phyloP scores from a whole-genome alignment of 2,888 invertebrate species.

The Xylocampa areola region DNA sequence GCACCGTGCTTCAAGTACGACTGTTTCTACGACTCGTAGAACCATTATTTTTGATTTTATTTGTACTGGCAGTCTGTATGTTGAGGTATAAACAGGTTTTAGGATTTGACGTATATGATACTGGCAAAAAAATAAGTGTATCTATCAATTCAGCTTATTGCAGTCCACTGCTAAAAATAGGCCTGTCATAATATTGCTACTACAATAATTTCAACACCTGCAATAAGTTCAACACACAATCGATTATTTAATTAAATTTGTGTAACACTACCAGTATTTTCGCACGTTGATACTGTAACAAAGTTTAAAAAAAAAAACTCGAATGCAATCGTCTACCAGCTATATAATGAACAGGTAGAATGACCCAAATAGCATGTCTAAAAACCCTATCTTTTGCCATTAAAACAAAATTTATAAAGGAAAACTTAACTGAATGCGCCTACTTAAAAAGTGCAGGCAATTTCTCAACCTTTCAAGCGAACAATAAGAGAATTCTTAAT shows the following conservation, averaged over 20 bases:
- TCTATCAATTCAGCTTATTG: too few species aligned
- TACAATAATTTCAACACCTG: too few species aligned
- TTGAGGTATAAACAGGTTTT: neutral
- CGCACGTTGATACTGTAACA: too few species aligned
- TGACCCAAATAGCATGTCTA: constrained; percentile 33
- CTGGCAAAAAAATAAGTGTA: too few species aligned
- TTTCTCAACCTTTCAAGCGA: constrained; percentile 59
- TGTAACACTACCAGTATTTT: too few species aligned
- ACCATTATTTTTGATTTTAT: constrained; percentile 26
- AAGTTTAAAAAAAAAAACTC: constrained; percentile 32
- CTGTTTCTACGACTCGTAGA: constrained; percentile 28
- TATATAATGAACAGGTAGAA: constrained; percentile 29
- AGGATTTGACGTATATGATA: too few species aligned
- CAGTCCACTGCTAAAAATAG: too few species aligned
- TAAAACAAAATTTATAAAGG: constrained; percentile 45
- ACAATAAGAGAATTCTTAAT: constrained; percentile 74
- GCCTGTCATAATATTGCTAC: too few species aligned
- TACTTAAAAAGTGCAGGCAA: constrained; percentile 58
- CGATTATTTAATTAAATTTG: too few species aligned
- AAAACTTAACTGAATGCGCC: constrained; percentile 44
- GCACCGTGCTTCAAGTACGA: constrained; percentile 36
- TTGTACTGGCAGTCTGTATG: neutral
- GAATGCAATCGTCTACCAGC: constrained; percentile 17
- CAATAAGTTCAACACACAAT: too few species aligned
- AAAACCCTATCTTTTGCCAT: constrained; percentile 36